Conservation (phyloP, 2,797 vertebrate genomes). For the Alectoris magna region DNA sequence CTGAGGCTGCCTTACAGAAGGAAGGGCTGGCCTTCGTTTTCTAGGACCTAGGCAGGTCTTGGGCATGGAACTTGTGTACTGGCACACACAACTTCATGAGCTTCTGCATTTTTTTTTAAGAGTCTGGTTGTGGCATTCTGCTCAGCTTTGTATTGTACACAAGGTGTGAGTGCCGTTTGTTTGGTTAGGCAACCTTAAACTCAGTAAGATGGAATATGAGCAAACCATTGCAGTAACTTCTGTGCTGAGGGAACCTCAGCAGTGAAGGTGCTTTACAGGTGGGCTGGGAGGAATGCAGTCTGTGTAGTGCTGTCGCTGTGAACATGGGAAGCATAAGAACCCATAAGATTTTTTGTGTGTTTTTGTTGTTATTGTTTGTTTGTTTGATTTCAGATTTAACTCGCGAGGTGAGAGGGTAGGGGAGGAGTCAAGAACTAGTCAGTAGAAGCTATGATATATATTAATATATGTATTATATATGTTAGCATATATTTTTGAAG, state of each 20-base stretch:
- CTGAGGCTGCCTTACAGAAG: too few species aligned
- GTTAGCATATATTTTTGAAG: background rate
- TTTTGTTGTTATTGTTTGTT: background rate
- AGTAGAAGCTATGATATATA: background rate
- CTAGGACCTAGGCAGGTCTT: background rate
- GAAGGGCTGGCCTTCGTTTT: background rate
- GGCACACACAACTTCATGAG: background rate
- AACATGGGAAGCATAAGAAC: background rate
- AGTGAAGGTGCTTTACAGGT: background rate
- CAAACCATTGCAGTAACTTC: background rate
- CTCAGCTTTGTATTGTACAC: background rate
- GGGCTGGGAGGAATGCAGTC: background rate
- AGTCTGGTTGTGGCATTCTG: background rate
- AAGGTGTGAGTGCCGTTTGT: background rate
- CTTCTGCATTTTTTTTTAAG: background rate
- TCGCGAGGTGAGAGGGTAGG: background rate
- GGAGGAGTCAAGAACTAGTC: background rate
- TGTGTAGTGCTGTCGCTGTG: background rate
- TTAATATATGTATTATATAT: too few species aligned
- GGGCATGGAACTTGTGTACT: background rate
- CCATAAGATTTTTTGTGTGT: too few species aligned
- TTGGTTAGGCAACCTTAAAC: background rate
- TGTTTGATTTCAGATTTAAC: background rate
- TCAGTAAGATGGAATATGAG: background rate
- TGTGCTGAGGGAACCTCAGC: background rate